These are phyloP conservation scores for Thumatha senex DNA, from an alignment of 2,888 invertebrate species.

Conservation along the genomic window DNA sequence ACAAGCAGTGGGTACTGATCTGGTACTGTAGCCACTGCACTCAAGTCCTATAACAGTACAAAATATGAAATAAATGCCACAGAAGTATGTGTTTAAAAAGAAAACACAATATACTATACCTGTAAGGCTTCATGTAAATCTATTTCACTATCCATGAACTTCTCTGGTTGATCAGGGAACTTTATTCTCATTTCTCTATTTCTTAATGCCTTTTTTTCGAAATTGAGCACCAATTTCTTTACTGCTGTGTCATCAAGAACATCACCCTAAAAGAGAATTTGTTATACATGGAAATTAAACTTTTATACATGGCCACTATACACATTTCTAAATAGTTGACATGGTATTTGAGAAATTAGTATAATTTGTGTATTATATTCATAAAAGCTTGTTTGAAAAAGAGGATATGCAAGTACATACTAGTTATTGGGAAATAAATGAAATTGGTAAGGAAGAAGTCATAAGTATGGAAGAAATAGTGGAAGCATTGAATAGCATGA, in stretches of 20 bases:
- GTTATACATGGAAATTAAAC: no score
- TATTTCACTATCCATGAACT: slow-evolving; percentile 99
- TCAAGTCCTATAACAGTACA: slow-evolving; percentile 87
- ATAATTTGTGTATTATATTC: no score
- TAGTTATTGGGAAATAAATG: no score
- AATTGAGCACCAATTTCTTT: slow-evolving; percentile 94
- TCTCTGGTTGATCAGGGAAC: slow-evolving; percentile 97
- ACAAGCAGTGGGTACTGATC: slow-evolving; percentile 96
- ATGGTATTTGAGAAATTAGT: no score
- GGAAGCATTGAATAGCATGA: no score
- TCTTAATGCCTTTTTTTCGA: slow-evolving; percentile 96
- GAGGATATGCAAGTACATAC: no score
- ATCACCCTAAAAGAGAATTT: slow-evolving; percentile 85
- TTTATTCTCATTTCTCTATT: slow-evolving; percentile 99
- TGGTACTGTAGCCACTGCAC: slow-evolving; percentile 97
- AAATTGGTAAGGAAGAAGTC: no score
- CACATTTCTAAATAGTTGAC: no score
- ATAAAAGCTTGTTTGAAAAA: no score
- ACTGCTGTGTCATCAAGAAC: slow-evolving; percentile 93
- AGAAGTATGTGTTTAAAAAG: not conserved
- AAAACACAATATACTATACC: slow-evolving; percentile 58
- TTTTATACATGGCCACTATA: no score
- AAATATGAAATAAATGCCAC: not conserved
- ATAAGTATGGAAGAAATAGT: no score
- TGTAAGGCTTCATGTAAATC: slow-evolving; percentile 95